Conservation (phyloP, 2,113 vertebrate species). For the Nymphicus hollandicus region DNA sequence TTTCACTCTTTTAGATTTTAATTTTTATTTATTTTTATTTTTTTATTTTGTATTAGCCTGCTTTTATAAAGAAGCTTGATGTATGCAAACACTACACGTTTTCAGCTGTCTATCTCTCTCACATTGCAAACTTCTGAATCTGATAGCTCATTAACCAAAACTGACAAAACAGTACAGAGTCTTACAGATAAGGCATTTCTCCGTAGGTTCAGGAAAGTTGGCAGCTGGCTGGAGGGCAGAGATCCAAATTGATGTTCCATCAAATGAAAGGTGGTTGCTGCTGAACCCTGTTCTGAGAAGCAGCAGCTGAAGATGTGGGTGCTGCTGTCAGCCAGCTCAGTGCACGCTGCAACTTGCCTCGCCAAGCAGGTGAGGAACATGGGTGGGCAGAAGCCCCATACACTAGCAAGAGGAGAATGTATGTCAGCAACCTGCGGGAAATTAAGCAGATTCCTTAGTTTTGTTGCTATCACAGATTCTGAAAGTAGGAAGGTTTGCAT, state of each 20-base stretch:
- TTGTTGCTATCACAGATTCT: background rate
- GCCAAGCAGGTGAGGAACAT: background rate
- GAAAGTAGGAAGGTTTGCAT: background rate
- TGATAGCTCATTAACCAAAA: background rate
- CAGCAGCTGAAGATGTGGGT: rapidly evolving
- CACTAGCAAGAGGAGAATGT: rapidly evolving
- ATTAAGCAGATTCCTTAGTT: background rate
- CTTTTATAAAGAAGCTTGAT: background rate
- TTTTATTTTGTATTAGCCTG: background rate
- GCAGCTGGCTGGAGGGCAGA: background rate
- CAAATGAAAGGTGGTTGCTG: background rate
- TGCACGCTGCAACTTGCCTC: background rate
- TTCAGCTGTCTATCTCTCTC: background rate
- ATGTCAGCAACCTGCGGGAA: background rate
- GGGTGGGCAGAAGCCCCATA: background rate
- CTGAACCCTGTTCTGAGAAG: background rate
- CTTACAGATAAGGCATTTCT: background rate
- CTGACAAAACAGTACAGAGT: background rate
- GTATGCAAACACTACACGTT: background rate
- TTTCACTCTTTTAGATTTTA: background rate
- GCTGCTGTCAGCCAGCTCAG: background rate
- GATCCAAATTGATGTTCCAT: background rate
- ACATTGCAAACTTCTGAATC: background rate
- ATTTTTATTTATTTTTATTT: background rate
- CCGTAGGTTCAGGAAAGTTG: background rate